phyloP scores from a whole-genome alignment of 2,113 vertebrate species.

The Penelope pileata region DNA sequence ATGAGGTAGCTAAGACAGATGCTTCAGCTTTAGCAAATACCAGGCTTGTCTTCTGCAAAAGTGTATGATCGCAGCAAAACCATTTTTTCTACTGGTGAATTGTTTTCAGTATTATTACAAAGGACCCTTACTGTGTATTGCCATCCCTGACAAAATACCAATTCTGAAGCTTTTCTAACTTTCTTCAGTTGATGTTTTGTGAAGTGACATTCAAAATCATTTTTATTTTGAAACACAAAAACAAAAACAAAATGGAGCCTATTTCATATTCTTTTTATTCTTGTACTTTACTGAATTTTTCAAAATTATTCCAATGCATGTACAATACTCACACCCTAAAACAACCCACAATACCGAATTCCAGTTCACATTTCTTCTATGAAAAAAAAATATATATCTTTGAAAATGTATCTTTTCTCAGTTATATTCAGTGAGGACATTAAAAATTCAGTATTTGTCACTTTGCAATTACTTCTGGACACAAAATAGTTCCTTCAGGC shows the following conservation, averaged over 20 bases:
- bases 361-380: neutral
- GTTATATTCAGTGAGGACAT: slow-evolving; percentile 25
- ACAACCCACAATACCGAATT: slow-evolving; percentile 4
- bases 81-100: neutral
- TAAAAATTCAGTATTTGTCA: slow-evolving; percentile 64
- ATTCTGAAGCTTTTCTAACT: slow-evolving; percentile 12
- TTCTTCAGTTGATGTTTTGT: slow-evolving; percentile 13
- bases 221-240: slow-evolving; percentile 36
- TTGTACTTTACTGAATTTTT: neutral
- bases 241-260: slow-evolving; percentile 6
- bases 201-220: slow-evolving; percentile 41
- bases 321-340: neutral
- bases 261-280: slow-evolving; percentile 57
- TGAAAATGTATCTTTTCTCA: slow-evolving; percentile 37
- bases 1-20: neutral
- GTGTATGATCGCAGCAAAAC: neutral
- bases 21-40: neutral
- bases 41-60: slow-evolving; percentile 11
- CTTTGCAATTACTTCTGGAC: slow-evolving; percentile 36
- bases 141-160: slow-evolving; percentile 26
- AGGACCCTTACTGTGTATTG: slow-evolving; percentile 2
- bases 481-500: slow-evolving; percentile 31
- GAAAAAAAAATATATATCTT: slow-evolving; percentile 32
- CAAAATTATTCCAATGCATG: neutral
- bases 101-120: slow-evolving; percentile 15